Evolutionary conservation across 2,113 vertebrate genomes (phyloP), one percentile per base, ranked within the genome.

Genomic region (Melanerpes aurifrons): DNA sequence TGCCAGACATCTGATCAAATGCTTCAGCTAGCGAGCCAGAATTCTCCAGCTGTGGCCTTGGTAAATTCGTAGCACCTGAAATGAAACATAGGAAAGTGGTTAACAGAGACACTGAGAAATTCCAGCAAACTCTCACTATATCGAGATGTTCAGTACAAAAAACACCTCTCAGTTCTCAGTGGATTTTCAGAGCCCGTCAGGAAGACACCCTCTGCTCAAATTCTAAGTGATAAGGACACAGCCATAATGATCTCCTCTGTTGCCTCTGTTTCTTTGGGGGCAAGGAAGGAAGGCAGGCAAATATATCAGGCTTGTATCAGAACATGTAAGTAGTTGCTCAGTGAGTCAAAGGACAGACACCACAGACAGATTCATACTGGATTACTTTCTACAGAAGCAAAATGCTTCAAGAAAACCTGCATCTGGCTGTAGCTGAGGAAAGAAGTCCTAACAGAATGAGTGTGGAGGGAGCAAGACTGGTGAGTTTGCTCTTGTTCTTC

Each of bases 11-110:
- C 85, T 75, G 82, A 94, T 92, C 73, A 94, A 93, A 91, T 31
- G 59, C 90, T 96, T 95, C 90, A 75, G 84, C 80, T 94, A 95
- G 76, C 66, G 72, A 94, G 82, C 72, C 91, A 94, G 91, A 86
- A 95, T 92, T 95, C 73, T 93, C 80, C 91, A 91, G 78, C 29
- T 92, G 85, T 63, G 58, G 79, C 40, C 72, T 43, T 67, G 87
- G 90, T 91, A 87, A 71, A 78, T 71, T 45, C 58, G 87, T 66
- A 81, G 87, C 57, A 95, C 94, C 96, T 96, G 95, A 94, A 96
- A 96, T 91, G 76, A 96, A 96, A 94, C 91, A 96, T 31, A 96
- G 66, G 57, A 86, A 94, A 62, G 89, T 66, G 54, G 82, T 96
- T 95, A 95, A 91, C 15, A 57, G n/a, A 91, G 29, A 80, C 66